Evolutionary conservation across 2,888 invertebrate genomes (phyloP).

Genomic region (Chelonus formosanus): DNA sequence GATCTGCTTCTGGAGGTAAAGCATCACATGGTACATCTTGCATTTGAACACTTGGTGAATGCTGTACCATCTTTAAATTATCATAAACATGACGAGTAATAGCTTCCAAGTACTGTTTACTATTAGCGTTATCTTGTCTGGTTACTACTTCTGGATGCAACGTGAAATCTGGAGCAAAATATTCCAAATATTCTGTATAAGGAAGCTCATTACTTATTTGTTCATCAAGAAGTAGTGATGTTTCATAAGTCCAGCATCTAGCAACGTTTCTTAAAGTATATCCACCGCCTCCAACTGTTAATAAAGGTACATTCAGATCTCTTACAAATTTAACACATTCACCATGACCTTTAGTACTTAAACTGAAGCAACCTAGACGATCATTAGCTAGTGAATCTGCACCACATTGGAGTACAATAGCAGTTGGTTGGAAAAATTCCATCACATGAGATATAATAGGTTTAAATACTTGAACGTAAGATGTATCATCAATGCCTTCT

Average conservation of each 20-base stretch:
- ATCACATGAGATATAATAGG: conserved; percentile 93
- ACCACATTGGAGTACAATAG: conserved; percentile 97
- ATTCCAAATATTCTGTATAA: conserved; percentile 94
- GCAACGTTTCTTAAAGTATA: conserved; percentile 97
- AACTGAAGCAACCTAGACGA: conserved; percentile 92
- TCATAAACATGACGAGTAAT: conserved; percentile 91
- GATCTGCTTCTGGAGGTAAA: conserved; percentile 75
- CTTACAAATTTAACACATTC: conserved; percentile 98
- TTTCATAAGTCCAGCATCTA: conserved; percentile 99
- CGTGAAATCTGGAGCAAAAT: conserved; percentile 96
- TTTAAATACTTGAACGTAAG: conserved; percentile 91
- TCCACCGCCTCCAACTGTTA: conserved; percentile 85
- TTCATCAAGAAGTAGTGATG: conserved; percentile 91
- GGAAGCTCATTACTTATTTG: conserved; percentile 94
- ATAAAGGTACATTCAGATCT: conserved; percentile 87
- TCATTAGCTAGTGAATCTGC: conserved; percentile 98
- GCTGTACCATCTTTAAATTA: conserved; percentile 91
- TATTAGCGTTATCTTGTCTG: conserved; percentile 90
- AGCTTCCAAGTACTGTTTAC: conserved; percentile 92
- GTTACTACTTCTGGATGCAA: conserved; percentile 92
- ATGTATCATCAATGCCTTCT: conserved; percentile 96
- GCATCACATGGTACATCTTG: conserved; percentile 90
- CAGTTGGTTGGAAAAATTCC: conserved; percentile 96
- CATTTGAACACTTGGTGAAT: conserved; percentile 98
- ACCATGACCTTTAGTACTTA: conserved; percentile 94